Conservation (phyloP, 2,888 invertebrate species). For the Ennomos fuscantarius region DNA sequence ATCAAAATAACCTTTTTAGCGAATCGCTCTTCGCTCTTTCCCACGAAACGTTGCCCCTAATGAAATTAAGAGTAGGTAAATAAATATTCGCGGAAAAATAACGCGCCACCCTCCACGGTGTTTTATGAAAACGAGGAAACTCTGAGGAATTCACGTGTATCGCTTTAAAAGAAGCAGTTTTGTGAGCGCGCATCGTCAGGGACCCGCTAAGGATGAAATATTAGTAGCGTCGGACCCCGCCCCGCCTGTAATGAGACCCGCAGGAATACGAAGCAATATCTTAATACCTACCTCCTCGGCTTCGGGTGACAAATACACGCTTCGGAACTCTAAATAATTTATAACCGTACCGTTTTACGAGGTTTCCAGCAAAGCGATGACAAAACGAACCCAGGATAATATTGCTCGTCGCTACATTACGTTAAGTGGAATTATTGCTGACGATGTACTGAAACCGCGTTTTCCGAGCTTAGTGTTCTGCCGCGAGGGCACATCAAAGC, state of each 20-base stretch:
- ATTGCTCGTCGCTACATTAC: conserved; percentile 59
- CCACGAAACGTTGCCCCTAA: conserved; percentile 68
- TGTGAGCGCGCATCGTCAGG: conserved; percentile 54
- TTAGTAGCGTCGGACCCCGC: conserved; percentile 71
- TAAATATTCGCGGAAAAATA: conserved; percentile 48
- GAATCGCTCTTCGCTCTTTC: conserved; percentile 67
- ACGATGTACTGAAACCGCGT: conserved; percentile 54
- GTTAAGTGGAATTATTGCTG: conserved; percentile 70
- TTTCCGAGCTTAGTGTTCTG: conserved; percentile 54
- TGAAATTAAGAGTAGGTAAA: conserved; percentile 69
- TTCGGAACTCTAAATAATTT: conserved; percentile 81
- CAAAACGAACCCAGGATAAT: conserved; percentile 61
- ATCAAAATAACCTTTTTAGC: conserved; percentile 77
- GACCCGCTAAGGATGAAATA: conserved; percentile 74
- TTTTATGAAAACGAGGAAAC: conserved; percentile 67
- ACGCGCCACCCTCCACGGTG: conserved; percentile 48
- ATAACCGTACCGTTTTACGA: conserved; percentile 72
- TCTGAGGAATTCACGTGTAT: conserved; percentile 51
- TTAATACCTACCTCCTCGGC: conserved; percentile 77
- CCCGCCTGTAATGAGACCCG: conserved; percentile 78
- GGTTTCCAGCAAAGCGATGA: conserved; percentile 66
- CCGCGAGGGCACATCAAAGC: conserved; percentile 62
- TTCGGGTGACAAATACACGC: conserved; percentile 80
- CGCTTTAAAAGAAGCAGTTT: conserved; percentile 48
- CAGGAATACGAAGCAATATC: conserved; percentile 82